A percentile compares a stretch with the other conserved stretches of the same genome.
phyloP scores from a whole-genome alignment of 2,888 invertebrate genomes.

The Nezara viridula region DNA sequence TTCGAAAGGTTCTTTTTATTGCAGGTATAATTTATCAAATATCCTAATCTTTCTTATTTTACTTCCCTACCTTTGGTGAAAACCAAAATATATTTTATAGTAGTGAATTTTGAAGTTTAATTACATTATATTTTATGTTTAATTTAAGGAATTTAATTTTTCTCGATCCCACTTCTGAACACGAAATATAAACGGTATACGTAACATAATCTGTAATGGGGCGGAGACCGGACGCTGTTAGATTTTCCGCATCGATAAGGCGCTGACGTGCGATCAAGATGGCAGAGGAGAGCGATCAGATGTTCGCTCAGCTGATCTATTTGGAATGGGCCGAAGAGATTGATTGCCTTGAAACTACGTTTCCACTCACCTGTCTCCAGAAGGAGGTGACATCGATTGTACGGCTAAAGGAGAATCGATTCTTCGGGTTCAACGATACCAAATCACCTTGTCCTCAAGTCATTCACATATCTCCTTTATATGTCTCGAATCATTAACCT shows the following conservation, averaged over 20 bases:
- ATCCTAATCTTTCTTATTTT: too few species aligned
- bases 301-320: slow-evolving; percentile 6
- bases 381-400: background rate
- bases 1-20: too few species aligned
- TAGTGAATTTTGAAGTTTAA: too few species aligned
- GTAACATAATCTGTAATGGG: background rate
- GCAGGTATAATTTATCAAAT: too few species aligned
- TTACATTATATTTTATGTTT: too few species aligned
- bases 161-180: background rate
- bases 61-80: too few species aligned
- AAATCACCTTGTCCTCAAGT: slow-evolving; percentile 43
- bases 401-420: background rate
- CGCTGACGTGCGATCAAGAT: slow-evolving; percentile 16
- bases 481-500: background rate
- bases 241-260: background rate
- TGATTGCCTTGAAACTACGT: background rate
- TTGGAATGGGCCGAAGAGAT: background rate
- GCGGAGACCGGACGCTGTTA: background rate
- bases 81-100: too few species aligned
- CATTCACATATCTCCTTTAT: background rate
- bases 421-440: slow-evolving; percentile 22
- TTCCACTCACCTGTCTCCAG: background rate
- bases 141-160: too few species aligned
- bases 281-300: background rate
- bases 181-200: background rate